A percentile compares a stretch with the other conserved stretches of the same genome.
Conservation (phyloP, 2,113 vertebrate genomes). For the Eulacestoma nigropectus region DNA sequence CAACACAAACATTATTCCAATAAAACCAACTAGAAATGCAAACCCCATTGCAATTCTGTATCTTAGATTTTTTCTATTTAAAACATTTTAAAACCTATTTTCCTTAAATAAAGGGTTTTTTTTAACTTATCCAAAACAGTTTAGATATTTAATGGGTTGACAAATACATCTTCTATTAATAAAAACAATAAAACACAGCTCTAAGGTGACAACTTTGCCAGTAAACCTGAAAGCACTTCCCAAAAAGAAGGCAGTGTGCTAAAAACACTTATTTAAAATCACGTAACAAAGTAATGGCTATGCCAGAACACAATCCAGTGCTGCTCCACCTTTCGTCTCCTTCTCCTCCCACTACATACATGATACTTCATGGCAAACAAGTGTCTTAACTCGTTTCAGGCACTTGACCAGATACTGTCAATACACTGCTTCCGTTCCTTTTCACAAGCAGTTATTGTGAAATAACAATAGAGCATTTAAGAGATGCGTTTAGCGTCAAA, state of each 20-base stretch:
- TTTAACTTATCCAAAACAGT: neutral
- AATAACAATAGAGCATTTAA: neutral
- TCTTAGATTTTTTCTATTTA: neutral
- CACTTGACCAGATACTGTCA: neutral
- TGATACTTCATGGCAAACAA: neutral
- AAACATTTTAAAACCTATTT: neutral
- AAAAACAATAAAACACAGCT: neutral
- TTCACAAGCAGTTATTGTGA: neutral
- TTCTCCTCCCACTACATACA: neutral
- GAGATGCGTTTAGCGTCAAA: neutral
- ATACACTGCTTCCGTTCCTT: neutral
- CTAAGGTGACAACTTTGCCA: neutral
- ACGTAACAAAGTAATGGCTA: neutral
- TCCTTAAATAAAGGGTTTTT: neutral
- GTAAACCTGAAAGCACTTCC: neutral
- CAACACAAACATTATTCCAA: neutral
- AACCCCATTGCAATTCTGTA: neutral
- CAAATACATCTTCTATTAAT: neutral
- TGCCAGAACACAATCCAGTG: neutral
- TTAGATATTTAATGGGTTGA: neutral
- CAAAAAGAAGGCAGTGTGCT: neutral
- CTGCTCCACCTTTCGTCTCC: neutral
- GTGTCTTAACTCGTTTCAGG: neutral
- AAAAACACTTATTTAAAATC: neutral
- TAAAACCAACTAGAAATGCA: neutral